Percentiles rank a stretch among this genome's conserved stretches.
These are phyloP conservation scores for Chymomyza caudatula DNA, from an alignment of 2,888 invertebrate species.

Conservation along the genomic window DNA sequence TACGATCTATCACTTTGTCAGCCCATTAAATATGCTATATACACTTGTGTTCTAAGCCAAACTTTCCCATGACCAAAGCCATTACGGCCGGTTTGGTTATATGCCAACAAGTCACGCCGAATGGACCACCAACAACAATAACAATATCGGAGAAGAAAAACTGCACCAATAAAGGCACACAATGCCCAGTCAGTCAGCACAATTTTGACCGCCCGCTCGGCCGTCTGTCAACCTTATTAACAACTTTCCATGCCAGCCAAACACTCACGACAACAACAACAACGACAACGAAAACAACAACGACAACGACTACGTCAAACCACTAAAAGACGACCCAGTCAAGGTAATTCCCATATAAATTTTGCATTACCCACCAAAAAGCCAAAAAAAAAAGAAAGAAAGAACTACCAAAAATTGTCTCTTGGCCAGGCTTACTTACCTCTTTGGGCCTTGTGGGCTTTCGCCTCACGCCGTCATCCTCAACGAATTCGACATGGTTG, in stretches of 20 bases:
- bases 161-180: background rate
- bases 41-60: conserved; percentile 3
- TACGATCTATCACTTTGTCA: background rate
- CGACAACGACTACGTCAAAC: no score
- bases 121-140: conserved; percentile 53
- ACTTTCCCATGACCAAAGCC: conserved; percentile 67
- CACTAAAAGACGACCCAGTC: conserved; percentile 43
- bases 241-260: conserved; percentile 13
- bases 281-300: background rate
- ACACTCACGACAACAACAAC: conserved; percentile 1
- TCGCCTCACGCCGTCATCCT: conserved; percentile 10
- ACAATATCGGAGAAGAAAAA: conserved; percentile 11
- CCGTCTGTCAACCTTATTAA: conserved; percentile 15
- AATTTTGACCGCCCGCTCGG: background rate
- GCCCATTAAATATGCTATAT: background rate
- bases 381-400: no score
- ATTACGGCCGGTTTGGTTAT: conserved; percentile 35
- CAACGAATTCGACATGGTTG: background rate
- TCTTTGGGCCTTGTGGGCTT: conserved; percentile 40
- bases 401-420: conserved; percentile 13
- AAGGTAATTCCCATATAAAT: conserved; percentile 66
- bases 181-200: background rate
- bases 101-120: conserved; percentile 58
- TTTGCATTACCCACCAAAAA: conserved; percentile 53
- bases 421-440: conserved; percentile 13